phyloP scores from a whole-genome alignment of 2,113 vertebrate species.

The Triplophysa tibetana region DNA sequence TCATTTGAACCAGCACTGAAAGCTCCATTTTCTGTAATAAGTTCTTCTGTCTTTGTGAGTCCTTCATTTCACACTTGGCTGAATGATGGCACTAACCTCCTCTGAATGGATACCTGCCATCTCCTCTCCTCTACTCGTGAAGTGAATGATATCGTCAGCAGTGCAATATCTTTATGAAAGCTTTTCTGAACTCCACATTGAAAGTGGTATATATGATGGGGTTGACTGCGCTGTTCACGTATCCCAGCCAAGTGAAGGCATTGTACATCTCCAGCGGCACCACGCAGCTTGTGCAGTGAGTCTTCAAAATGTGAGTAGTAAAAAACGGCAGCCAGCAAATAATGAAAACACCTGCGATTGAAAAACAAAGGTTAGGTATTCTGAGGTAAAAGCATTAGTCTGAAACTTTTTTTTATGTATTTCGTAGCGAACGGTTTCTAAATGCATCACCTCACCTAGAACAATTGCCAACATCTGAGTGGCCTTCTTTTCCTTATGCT shows the following conservation, averaged over 20 bases:
- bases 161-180: slow-evolving; percentile 97
- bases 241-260: slow-evolving; percentile 96
- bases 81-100: slow-evolving; percentile 27
- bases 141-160: slow-evolving; percentile 75
- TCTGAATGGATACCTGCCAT: slow-evolving; percentile 1
- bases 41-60: slow-evolving; percentile 13
- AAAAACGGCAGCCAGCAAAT: slow-evolving; percentile 99
- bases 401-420: background rate
- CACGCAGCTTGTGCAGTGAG: slow-evolving; percentile 81
- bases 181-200: slow-evolving; percentile 96
- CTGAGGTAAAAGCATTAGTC: slow-evolving; percentile 12
- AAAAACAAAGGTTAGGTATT: slow-evolving; percentile 5
- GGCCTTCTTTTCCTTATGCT: slow-evolving; percentile 98
- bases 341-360: slow-evolving; percentile 90
- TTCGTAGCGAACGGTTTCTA: background rate
- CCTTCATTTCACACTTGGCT: slow-evolving; percentile 6
- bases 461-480: slow-evolving; percentile 99
- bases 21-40: slow-evolving; percentile 27
- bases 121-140: slow-evolving; percentile 47
- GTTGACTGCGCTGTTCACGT: slow-evolving; percentile 97
- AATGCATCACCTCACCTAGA: slow-evolving; percentile 78
- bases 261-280: slow-evolving; percentile 93
- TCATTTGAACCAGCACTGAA: slow-evolving; percentile 41
- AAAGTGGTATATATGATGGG: slow-evolving; percentile 99
- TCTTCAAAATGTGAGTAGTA: slow-evolving; percentile 98